Evolutionary conservation across 30 jellyfish, hydroid and myxozoan species (phyloP).

Genomic region (Hydractinia symbiolongicarpus): DNA sequence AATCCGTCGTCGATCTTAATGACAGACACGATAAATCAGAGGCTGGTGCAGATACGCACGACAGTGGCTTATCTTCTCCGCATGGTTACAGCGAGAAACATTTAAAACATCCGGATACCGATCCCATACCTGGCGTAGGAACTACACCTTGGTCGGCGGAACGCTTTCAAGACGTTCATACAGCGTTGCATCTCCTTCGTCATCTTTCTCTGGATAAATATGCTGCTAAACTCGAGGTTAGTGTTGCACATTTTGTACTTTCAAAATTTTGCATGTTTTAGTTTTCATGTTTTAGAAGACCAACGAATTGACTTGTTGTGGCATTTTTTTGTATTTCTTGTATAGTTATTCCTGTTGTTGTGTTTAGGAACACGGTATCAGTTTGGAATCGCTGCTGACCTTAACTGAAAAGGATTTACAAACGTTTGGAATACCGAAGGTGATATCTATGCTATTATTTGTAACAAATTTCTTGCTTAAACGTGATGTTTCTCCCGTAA

Average conservation of each 20-base stretch:
- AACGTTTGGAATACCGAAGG: constrained; percentile 81
- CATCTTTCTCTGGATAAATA: constrained; percentile 79
- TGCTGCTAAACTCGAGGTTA: constrained; percentile 70
- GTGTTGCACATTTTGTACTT: background rate
- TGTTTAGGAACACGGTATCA: constrained; percentile 57
- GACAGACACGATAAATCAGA: background rate
- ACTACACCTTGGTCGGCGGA: constrained; percentile 90
- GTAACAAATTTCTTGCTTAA: background rate
- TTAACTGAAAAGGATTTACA: constrained; percentile 74
- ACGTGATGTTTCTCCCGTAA: background rate
- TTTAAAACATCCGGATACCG: background rate
- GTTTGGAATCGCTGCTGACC: constrained; percentile 42
- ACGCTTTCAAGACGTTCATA: constrained; percentile 57
- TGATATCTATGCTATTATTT: constrained; percentile 9
- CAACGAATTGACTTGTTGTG: background rate
- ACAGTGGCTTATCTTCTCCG: constrained; percentile 74
- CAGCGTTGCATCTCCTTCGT: constrained; percentile 53
- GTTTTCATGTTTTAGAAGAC: too few relatives aligned
- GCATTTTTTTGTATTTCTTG: background rate
- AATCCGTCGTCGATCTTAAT: background rate
- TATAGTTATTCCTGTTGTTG: background rate
- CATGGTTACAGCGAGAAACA: constrained; percentile 35
- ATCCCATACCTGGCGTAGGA: constrained; percentile 37
- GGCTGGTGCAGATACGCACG: constrained; percentile 33
- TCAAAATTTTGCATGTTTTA: background rate